phyloP scores from a whole-genome alignment of 2,113 vertebrate genomes.

The Rhineura floridana region DNA sequence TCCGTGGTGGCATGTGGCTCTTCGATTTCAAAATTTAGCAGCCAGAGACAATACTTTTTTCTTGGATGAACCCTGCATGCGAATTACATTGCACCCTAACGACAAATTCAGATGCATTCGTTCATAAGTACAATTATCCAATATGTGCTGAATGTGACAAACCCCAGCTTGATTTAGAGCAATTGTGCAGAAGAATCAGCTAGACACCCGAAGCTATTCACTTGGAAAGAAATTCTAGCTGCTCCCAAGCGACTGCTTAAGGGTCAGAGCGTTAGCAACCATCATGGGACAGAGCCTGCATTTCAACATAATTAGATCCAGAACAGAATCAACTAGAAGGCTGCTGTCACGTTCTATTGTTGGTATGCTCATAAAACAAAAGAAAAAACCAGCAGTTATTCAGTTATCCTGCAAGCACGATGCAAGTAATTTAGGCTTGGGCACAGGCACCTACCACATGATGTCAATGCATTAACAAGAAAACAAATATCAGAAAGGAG shows the following conservation, averaged over 20 bases:
- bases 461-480: not conserved
- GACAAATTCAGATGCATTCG: not conserved
- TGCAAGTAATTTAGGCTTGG: not conserved
- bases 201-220: not conserved
- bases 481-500: not conserved
- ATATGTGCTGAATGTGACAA: not conserved
- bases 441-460: not conserved
- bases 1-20: not conserved
- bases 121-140: not conserved
- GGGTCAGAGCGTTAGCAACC: not conserved
- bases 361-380: not conserved
- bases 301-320: constrained; percentile 6
- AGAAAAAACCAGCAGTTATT: not conserved
- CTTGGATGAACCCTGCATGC: not conserved
- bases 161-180: not conserved
- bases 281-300: not conserved
- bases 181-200: not conserved
- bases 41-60: not conserved
- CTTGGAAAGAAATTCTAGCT: not conserved
- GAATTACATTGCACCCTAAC: not conserved
- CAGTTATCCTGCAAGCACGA: not conserved
- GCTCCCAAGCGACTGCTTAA: not conserved
- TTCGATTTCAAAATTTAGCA: not conserved
- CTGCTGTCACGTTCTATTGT: not conserved
- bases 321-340: not conserved